phyloP scores from a whole-genome alignment of 1,140 invertebrate genomes.

The Drosophila takahashii region DNA sequence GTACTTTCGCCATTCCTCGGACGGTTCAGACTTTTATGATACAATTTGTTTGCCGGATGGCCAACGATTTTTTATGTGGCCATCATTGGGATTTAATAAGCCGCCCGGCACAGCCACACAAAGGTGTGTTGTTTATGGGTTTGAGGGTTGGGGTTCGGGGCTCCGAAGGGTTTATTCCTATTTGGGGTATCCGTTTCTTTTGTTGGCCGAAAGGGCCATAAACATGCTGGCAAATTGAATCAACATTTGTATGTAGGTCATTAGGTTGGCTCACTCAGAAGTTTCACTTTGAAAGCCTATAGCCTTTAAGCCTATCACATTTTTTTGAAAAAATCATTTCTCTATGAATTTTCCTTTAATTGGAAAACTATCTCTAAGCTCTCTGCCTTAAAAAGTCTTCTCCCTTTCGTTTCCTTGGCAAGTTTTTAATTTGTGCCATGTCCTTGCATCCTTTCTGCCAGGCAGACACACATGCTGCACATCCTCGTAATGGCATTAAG shows the following conservation, averaged over 20 bases:
- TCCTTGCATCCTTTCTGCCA: slow-evolving; percentile 14
- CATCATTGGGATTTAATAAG: slow-evolving; percentile 80
- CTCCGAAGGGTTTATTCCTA: slow-evolving; percentile 30
- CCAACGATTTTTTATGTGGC: slow-evolving; percentile 62
- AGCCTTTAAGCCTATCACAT: slow-evolving; percentile 8
- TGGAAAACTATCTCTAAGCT: slow-evolving; percentile 28
- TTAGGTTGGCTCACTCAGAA: slow-evolving; percentile 10
- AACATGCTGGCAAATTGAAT: slow-evolving; percentile 42
- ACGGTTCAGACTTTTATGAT: slow-evolving; percentile 59
- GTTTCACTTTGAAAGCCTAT: slow-evolving; percentile 1
- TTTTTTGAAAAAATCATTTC: not conserved
- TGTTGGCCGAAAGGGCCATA: slow-evolving; percentile 25
- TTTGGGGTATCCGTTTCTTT: slow-evolving; percentile 34
- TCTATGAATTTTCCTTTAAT: slow-evolving; percentile 22
- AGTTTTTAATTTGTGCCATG: slow-evolving; percentile 56
- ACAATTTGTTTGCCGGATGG: slow-evolving; percentile 70
- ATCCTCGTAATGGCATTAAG: slow-evolving; percentile 65
- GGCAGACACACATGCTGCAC: slow-evolving; percentile 25
- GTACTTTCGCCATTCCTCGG: slow-evolving; percentile 63
- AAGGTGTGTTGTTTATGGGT: slow-evolving; percentile 50
- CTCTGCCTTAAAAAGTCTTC: slow-evolving; percentile 1
- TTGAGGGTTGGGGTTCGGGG: not conserved
- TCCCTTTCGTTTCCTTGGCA: slow-evolving; percentile 8
- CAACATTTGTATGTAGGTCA: slow-evolving; percentile 28
- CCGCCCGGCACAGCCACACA: slow-evolving; percentile 40